Evolutionary conservation across 2,797 vertebrate genomes (phyloP), one percentile per base, ranked within the genome.

Genomic region (Sparidentex hasta): DNA sequence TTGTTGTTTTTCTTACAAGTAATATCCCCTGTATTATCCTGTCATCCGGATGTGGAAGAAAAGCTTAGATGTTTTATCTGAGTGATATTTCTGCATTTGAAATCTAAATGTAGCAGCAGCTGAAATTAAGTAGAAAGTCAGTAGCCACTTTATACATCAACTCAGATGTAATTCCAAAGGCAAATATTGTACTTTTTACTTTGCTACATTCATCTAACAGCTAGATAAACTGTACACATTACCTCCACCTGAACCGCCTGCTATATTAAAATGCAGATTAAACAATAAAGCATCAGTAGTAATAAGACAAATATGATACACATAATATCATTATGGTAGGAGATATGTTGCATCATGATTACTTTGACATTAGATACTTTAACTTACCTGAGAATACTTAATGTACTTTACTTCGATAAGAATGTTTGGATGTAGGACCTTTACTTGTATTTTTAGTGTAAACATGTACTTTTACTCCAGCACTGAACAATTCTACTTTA

Each of bases 1-100:
- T 69, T 51, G 8, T 59, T 64, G 17, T 62, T 61, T 72, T 56
- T 41, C 9, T 11, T 65, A 3, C 57, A 21, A 56, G 25, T 38
- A n/a, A 25, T 5, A 27, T 59, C 13, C 8, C 48, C 9, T 47
- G 17, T 54, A 11, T 21, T 5, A 9, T 29, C 25, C 14, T 54
- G 27, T 57, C 55, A 46, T 44, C 8, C n/a, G 4, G 17, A 21
- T n/a, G 20, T 8, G 14, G 4, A 54, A 33, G 16, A 65, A 48
- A 25, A 21, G 51, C 1, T 54, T 7, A 59, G 16, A 50, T 27
- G 11, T 33, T 48, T 46, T 3, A 25, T 6, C 2, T 1, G 1
- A 43, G n/a, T n/a, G 9, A 13, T 8, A 7, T 13, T 59, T 5
- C 47, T 48, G 47, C 47, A 18, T 48, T 48, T 18, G 7, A 55